Conservation (phyloP, 2,888 invertebrate species). For the Drosophila merina region DNA sequence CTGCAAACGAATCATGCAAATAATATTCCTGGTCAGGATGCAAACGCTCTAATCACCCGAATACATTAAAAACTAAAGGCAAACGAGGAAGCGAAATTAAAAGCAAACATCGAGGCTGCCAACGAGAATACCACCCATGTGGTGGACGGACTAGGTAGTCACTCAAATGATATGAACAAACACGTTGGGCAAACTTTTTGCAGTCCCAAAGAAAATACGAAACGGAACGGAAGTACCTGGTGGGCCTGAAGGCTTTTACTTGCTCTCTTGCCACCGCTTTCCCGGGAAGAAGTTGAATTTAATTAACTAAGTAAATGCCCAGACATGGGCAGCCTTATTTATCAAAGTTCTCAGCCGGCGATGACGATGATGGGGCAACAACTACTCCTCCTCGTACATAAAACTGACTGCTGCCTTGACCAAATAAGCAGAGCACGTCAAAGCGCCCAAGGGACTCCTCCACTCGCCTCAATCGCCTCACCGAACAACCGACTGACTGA, state of each 20-base stretch:
- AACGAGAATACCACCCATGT: conserved; percentile 10
- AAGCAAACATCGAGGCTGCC: conserved; percentile 61
- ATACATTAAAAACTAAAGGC: conserved; percentile 36
- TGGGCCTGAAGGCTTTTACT: conserved; percentile 45
- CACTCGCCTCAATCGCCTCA: conserved; percentile 35
- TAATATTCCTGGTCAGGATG: conserved; percentile 26
- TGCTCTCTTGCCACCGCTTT: conserved; percentile 33
- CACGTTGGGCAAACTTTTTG: conserved; percentile 56
- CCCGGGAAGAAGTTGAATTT: conserved; percentile 67
- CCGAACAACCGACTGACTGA: conserved; percentile 17
- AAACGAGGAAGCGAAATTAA: conserved; percentile 63
- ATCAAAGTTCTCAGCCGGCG: conserved; percentile 48
- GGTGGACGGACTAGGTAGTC: not conserved
- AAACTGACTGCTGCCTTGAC: conserved; percentile 38
- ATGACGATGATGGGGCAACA: conserved; percentile 40
- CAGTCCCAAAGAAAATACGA: conserved; percentile 14
- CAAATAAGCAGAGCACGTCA: conserved; percentile 59
- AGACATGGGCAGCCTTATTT: conserved; percentile 67
- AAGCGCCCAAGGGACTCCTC: conserved; percentile 48
- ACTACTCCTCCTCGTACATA: conserved; percentile 11
- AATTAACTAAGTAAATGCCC: conserved; percentile 80
- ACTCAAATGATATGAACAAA: conserved; percentile 56
- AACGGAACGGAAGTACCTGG: conserved; percentile 19
- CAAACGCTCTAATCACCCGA: conserved; percentile 44
- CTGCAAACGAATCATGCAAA: conserved; percentile 52